Conservation (phyloP, 1,140 invertebrate species). For the Colletes gigas region DNA sequence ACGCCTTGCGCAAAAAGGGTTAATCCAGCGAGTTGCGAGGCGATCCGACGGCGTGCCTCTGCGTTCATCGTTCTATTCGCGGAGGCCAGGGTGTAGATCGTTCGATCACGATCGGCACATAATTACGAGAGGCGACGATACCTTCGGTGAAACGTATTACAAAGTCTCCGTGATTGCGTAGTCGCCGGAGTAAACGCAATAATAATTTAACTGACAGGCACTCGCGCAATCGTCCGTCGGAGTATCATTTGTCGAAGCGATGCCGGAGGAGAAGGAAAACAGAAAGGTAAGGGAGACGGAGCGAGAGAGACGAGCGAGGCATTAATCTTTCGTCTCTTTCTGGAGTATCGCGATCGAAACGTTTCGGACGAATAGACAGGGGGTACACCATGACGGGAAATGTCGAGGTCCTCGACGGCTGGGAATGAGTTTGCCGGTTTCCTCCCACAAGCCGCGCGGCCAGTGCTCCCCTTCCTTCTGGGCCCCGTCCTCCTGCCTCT, state of each 20-base stretch:
- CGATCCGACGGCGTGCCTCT: background rate
- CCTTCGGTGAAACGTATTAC: constrained; percentile 42
- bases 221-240: constrained; percentile 58
- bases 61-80: background rate
- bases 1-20: constrained; percentile 28
- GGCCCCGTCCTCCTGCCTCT: constrained; percentile 20
- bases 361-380: constrained; percentile 68
- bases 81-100: constrained; percentile 31
- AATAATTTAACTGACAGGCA: constrained; percentile 59
- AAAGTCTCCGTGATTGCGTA: constrained; percentile 40
- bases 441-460: constrained; percentile 74
- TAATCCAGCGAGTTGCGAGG: background rate
- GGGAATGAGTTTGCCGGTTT: constrained; percentile 77
- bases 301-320: constrained; percentile 16
- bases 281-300: background rate
- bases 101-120: constrained; percentile 46
- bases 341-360: constrained; percentile 63
- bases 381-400: constrained; percentile 69
- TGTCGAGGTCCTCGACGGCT: constrained; percentile 74
- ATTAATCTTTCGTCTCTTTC: constrained; percentile 61
- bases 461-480: constrained; percentile 37
- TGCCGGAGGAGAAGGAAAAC: background rate
- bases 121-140: constrained; percentile 51
- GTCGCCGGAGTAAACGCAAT: constrained; percentile 47
- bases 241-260: constrained; percentile 58